Evolutionary conservation across 2,888 invertebrate species (phyloP).

Genomic region (Eupithecia vulgata): DNA sequence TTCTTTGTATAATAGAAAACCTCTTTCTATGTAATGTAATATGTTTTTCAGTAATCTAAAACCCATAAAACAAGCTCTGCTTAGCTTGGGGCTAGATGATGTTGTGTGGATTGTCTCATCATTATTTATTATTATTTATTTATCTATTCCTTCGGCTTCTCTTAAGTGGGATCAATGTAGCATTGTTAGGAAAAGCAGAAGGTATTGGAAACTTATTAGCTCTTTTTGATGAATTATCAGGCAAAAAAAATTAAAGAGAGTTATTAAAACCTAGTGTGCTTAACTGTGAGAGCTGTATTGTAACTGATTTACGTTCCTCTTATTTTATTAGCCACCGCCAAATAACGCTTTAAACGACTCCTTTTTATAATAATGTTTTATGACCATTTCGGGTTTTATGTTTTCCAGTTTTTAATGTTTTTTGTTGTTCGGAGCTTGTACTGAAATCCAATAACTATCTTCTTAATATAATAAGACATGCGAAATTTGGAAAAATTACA

Average conservation of each 20-base stretch:
- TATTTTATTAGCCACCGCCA: constrained; percentile 40
- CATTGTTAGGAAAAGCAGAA: not conserved
- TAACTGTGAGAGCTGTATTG: constrained; percentile 36
- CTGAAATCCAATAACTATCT: not conserved
- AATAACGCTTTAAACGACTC: constrained; percentile 41
- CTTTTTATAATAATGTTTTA: constrained; percentile 43
- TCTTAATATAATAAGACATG: no score
- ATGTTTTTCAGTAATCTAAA: no score
- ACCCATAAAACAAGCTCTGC: no score
- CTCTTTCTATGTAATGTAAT: no score
- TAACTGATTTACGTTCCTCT: constrained; percentile 39
- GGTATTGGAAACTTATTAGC: not conserved
- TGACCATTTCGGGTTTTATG: constrained; percentile 39
- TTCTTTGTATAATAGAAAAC: no score
- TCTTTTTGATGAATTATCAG: not conserved
- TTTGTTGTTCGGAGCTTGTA: not conserved
- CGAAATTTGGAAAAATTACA: no score
- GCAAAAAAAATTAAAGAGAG: not conserved
- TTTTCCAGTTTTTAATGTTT: constrained; percentile 34
- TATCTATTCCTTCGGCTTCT: no score
- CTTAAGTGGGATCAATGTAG: not conserved
- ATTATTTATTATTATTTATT: no score
- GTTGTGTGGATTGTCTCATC: no score
- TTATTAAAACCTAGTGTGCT: not conserved
- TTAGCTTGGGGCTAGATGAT: no score